Evolutionary conservation across 2,888 invertebrate genomes (phyloP).

Genomic region (Linhomoeus sp.): DNA sequence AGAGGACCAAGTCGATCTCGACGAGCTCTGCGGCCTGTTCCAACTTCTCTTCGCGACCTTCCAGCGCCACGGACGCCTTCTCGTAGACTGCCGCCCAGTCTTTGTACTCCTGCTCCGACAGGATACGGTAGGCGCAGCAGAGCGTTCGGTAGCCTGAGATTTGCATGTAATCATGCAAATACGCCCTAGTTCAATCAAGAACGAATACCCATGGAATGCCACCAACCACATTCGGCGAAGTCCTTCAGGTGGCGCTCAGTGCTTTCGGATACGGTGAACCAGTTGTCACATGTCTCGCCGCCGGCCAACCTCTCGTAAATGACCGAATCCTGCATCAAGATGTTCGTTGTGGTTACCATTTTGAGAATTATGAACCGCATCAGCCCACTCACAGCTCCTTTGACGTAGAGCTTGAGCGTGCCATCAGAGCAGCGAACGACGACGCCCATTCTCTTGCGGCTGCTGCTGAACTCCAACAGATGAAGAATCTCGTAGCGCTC

Average conservation of each 20-base stretch:
- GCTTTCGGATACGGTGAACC: too few relatives aligned
- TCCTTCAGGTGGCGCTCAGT: constrained; percentile 49
- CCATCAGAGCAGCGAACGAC: constrained; percentile 63
- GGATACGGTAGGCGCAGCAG: constrained; percentile 65
- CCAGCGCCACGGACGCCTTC: constrained; percentile 57
- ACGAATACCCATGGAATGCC: too few relatives aligned
- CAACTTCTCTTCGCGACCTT: constrained; percentile 62
- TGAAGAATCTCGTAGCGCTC: constrained; percentile 58
- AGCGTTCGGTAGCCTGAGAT: constrained; percentile 58
- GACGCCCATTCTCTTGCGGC: constrained; percentile 83
- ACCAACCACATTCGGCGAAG: too few relatives aligned
- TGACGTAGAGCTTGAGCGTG: constrained; percentile 38
- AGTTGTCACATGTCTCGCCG: too few relatives aligned
- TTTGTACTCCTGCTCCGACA: constrained; percentile 52
- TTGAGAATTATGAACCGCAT: too few relatives aligned
- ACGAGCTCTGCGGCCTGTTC: constrained; percentile 80
- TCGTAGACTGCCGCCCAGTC: constrained; percentile 66
- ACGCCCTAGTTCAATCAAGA: too few relatives aligned
- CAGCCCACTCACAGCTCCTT: constrained; percentile 45
- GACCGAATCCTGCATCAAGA: constrained; percentile 36
- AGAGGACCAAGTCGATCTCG: constrained; percentile 59
- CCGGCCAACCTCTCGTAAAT: constrained; percentile 44
- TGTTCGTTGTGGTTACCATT: not conserved
- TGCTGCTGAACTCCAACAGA: constrained; percentile 67
- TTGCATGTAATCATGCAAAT: too few relatives aligned